Base-by-base conservation (phyloP, 2,797 vertebrate genomes). In the Cygnus olor region DNA sequence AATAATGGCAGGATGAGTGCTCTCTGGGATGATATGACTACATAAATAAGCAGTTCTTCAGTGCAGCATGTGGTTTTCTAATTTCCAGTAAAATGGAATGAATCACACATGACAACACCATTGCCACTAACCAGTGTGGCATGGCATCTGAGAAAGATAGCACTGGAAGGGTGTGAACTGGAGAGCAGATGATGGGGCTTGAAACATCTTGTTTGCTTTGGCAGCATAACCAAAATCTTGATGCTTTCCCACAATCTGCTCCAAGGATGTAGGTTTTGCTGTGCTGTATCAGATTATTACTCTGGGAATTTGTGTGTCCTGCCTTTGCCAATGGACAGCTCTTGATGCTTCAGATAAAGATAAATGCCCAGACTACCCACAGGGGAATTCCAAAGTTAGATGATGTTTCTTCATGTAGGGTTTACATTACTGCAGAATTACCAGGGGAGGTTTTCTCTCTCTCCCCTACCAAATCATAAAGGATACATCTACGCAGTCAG, bases 41-140 rank as follows among this genome's bases (percentile, higher is more conserved):
- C 82, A 80, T 60, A 96, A 96, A 92, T 87, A 97, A 91, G 88
- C 89, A 92, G 83, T 93, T 81, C 80, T 95, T 93, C 74, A 85
- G 80, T 83, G 78, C 90, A 94, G 93, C 91, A 73, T 94, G 91
- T 96, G 95, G 93, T 87, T 94, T 94, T 94, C 90, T 89, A 91
- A 95, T 96, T 97, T 96, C 96, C 95, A 97, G 95, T 97, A 95
- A 95, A 94, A 94, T 73, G 88, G 96, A 94, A 88, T 96, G 95
- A 97, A 95, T 97, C 96, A 97, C 93, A 94, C 82, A 93, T 89
- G 94, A 92, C 94, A 97, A 71, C 90, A 85, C 79, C 86, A 72
- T 58, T 85, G 89, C 93, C 96, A 90, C 96, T 95, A 97, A 96
- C 92, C 91, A 94, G 94, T 71, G 88, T 95, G 95, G 94, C 94